Percentiles rank a stretch among this genome's conserved stretches.
Evolutionary conservation across 37 sponge, comb jelly and placozoan genomes (phyloP).

Genomic region (Diacarnus erythraeanus): DNA sequence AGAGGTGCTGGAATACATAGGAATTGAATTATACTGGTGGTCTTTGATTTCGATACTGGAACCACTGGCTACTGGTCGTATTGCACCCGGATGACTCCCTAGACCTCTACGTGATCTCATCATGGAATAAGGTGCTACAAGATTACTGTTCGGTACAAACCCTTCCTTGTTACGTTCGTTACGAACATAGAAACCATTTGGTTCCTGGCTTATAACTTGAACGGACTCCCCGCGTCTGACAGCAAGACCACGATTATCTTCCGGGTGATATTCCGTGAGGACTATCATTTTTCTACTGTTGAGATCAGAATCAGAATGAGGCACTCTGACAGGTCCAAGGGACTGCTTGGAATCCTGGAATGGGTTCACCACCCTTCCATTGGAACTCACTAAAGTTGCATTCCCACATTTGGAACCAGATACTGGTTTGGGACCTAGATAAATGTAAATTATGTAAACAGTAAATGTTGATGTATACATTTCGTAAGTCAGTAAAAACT

Average conservation of each 20-base stretch:
- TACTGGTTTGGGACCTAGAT: slow-evolving; percentile 25
- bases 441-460: background rate
- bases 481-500: background rate
- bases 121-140: slow-evolving; percentile 44
- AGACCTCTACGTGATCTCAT: background rate
- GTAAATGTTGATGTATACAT: background rate
- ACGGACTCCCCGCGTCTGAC: slow-evolving; percentile 69
- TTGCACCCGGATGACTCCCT: background rate
- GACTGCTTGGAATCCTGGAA: background rate
- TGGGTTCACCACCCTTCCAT: slow-evolving; percentile 4
- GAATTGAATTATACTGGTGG: background rate
- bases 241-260: slow-evolving; percentile 39
- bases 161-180: slow-evolving; percentile 68
- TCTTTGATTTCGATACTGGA: slow-evolving; percentile 2
- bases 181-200: slow-evolving; percentile 49
- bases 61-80: slow-evolving; percentile 38
- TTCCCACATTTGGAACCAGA: background rate
- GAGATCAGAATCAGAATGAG: slow-evolving; percentile 32
- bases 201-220: slow-evolving; percentile 59
- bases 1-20: slow-evolving; percentile 36
- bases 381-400: background rate
- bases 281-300: slow-evolving; percentile 55
- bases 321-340: background rate
- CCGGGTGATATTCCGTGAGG: slow-evolving; percentile 37
- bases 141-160: slow-evolving; percentile 50